Evolutionary conservation across 2,113 vertebrate genomes (phyloP).

Genomic region (Dissostichus mawsoni): DNA sequence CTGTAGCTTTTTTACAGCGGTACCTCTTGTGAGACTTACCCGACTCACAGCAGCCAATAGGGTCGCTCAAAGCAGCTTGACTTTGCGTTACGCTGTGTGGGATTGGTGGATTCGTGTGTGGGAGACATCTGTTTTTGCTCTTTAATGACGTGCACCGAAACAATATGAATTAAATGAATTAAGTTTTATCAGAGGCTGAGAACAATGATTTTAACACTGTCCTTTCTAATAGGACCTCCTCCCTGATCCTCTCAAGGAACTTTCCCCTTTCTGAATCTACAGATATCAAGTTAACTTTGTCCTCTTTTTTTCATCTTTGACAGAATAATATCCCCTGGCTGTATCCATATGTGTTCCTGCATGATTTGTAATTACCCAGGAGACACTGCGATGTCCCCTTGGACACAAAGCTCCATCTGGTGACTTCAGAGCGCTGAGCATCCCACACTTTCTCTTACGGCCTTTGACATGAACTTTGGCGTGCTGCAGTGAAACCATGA

Average conservation of each 20-base stretch:
- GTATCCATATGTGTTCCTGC: conserved; percentile 6
- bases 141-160: no score
- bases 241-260: neutral
- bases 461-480: neutral
- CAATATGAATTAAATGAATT: no score
- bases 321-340: conserved; percentile 30
- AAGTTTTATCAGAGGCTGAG: no score
- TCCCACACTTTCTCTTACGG: neutral
- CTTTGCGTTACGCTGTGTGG: no score
- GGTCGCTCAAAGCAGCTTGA: no score
- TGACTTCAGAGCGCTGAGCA: conserved; percentile 21
- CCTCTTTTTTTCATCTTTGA: conserved; percentile 21
- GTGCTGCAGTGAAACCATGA: neutral
- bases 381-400: conserved; percentile 22
- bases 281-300: neutral
- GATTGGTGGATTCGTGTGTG: no score
- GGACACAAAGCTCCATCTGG: conserved; percentile 46
- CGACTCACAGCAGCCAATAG: no score
- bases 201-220: no score
- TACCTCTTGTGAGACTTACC: no score
- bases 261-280: neutral
- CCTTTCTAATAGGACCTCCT: no score
- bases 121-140: no score
- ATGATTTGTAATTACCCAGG: neutral
- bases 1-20: no score